phyloP scores from a whole-genome alignment of 2,113 vertebrate species.

The Oreotrochilus melanogaster region DNA sequence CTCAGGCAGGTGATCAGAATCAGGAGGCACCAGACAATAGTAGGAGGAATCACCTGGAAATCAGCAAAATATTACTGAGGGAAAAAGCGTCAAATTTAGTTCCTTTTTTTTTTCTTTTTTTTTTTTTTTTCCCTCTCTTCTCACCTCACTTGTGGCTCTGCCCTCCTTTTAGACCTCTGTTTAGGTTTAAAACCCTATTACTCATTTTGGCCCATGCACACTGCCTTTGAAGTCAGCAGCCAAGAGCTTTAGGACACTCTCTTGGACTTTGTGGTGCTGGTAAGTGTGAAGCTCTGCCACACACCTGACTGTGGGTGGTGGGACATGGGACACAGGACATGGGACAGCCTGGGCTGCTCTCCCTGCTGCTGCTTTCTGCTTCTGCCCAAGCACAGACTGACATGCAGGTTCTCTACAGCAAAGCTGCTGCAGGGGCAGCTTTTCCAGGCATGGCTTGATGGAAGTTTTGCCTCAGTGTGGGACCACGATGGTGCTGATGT shows the following conservation, averaged over 20 bases:
- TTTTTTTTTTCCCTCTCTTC: no score
- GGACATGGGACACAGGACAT: neutral
- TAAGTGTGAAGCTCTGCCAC: neutral
- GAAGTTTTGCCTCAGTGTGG: neutral
- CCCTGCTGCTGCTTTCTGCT: neutral
- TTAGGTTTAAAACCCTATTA: neutral
- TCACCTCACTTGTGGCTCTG: neutral
- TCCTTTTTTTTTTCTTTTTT: neutral
- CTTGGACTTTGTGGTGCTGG: fast-evolving
- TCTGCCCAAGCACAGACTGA: neutral
- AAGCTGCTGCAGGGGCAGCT: neutral
- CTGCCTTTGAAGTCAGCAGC: neutral
- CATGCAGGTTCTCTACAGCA: neutral
- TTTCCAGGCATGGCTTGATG: fast-evolving
- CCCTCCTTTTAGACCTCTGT: neutral
- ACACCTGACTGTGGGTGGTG: neutral
- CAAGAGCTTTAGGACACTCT: neutral
- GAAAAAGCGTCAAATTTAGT: no score
- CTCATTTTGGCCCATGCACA: fast-evolving
- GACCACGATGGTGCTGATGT: fast-evolving
- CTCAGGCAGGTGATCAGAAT: neutral
- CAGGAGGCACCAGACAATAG: neutral
- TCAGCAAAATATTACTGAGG: neutral
- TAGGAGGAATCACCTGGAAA: neutral
- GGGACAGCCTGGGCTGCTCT: neutral